Conservation (phyloP, 2,113 vertebrate genomes). For the Lota lota region DNA sequence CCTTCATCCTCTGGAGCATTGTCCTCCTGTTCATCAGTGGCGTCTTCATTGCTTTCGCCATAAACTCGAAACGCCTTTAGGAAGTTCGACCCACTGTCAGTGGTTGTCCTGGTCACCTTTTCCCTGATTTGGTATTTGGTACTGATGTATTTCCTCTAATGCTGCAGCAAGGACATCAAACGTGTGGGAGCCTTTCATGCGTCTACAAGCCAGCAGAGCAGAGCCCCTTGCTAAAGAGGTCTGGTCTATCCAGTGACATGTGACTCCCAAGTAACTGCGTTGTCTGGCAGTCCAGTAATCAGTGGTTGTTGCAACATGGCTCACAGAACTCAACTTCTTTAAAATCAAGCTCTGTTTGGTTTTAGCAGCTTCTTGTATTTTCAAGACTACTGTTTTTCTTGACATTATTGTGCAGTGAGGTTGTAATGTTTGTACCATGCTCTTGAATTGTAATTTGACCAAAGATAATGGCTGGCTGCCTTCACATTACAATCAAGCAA, state of each 20-base stretch:
- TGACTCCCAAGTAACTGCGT: neutral
- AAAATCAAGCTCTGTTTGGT: neutral
- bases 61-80: slow-evolving; percentile 23
- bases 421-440: neutral
- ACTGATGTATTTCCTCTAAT: too few species aligned
- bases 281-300: neutral
- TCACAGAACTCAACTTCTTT: neutral
- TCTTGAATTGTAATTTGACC: neutral
- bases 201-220: slow-evolving; percentile 23
- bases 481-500: too few species aligned
- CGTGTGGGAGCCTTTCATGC: slow-evolving; percentile 17
- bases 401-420: neutral
- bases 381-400: neutral
- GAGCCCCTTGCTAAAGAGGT: slow-evolving; percentile 14
- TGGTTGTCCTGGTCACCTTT: slow-evolving; percentile 17
- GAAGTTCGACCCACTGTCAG: slow-evolving; percentile 16
- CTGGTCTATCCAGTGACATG: neutral
- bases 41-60: slow-evolving; percentile 3
- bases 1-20: slow-evolving; percentile 2
- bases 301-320: neutral
- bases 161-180: slow-evolving; percentile 23
- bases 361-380: neutral
- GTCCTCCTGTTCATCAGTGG: slow-evolving; percentile 4
- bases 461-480: neutral
- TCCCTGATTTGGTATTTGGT: too few species aligned